Evolutionary conservation across 2,797 vertebrate genomes (phyloP), one percentile per base, ranked within the genome.

Genomic region (Simalia tracyae): DNA sequence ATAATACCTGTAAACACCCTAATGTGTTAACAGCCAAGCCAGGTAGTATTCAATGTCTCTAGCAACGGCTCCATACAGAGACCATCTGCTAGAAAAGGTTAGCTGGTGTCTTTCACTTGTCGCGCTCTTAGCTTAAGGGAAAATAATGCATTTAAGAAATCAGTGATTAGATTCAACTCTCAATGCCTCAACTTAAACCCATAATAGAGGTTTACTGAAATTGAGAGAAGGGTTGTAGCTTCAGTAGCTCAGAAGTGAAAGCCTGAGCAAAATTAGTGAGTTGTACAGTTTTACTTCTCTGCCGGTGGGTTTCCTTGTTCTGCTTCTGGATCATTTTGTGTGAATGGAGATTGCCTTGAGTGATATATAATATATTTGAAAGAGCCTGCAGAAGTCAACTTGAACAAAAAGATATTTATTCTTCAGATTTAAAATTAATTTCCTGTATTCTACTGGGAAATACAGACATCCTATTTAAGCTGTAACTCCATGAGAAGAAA

Each of bases 361-460:
- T 95, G 94, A 97, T 96, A 97, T 91, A 89, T 96, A 95, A 97
- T 87, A 72, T 66, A 89, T 97, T 97, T 96, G 94, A 96, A 96
- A 95, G 87, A 46, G 93, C 92, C 91, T 96, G 95, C 91, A 93
- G 96, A 97, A 97, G 96, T 96, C 97, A 97, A 97, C 95, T 96
- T 88, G 84, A 96, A 95, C 95, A 96, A 97, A 97, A 88, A 94
- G 90, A 96, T 97, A 96, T 97, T 97, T 97, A 96, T 97, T 97
- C 95, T 97, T 97, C 93, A 96, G 97, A 96, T 97, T 98, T 97
- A 97, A 97, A 97, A 97, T 97, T 98, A 98, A 97, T 98, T 98
- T 98, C 97, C 97, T 98, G 97, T 97, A 96, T 96, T 97, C 96
- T 96, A 96, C 95, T 87, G 87, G 93, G 92, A 5, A 50, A 19